These are phyloP conservation scores for Phalacrocorax aristotelis DNA, from an alignment of 2,113 vertebrate genomes.

Conservation along the genomic window DNA sequence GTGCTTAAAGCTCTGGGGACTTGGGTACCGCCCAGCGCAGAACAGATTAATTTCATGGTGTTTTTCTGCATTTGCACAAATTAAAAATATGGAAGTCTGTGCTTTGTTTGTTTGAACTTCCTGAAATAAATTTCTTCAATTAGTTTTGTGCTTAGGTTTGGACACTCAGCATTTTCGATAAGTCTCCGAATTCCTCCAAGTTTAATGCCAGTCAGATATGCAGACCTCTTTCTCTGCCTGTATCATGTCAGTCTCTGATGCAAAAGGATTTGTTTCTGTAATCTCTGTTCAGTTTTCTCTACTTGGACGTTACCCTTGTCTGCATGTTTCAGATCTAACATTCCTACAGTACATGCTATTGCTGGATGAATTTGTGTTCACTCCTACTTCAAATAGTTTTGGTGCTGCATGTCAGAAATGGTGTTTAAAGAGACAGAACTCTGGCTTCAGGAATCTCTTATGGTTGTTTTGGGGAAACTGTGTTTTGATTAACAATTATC, in stretches of 20 bases:
- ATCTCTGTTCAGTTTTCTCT: not conserved
- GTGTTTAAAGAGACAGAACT: not conserved
- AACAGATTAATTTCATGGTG: slow-evolving; percentile 73
- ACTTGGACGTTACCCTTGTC: not conserved
- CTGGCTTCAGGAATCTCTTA: not conserved
- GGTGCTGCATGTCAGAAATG: not conserved
- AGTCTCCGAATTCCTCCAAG: not conserved
- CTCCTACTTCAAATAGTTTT: not conserved
- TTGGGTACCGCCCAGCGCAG: slow-evolving; percentile 64
- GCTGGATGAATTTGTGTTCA: not conserved
- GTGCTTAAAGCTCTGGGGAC: slow-evolving; percentile 44
- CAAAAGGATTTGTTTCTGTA: not conserved
- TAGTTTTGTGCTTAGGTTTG: slow-evolving; percentile 14
- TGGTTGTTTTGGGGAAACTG: not conserved
- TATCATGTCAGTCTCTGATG: not conserved
- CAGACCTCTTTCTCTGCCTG: not conserved
- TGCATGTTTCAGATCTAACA: fast-evolving
- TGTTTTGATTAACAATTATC: not conserved
- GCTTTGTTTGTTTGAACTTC: slow-evolving; percentile 37
- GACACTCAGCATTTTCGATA: slow-evolving; percentile 7
- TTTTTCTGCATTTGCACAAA: slow-evolving; percentile 70
- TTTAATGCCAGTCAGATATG: not conserved
- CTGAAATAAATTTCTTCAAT: slow-evolving; percentile 47
- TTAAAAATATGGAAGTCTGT: slow-evolving; percentile 45
- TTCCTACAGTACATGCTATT: not conserved